Evolutionary conservation across 2,113 vertebrate genomes (phyloP).

Genomic region (Tupaia tana): DNA sequence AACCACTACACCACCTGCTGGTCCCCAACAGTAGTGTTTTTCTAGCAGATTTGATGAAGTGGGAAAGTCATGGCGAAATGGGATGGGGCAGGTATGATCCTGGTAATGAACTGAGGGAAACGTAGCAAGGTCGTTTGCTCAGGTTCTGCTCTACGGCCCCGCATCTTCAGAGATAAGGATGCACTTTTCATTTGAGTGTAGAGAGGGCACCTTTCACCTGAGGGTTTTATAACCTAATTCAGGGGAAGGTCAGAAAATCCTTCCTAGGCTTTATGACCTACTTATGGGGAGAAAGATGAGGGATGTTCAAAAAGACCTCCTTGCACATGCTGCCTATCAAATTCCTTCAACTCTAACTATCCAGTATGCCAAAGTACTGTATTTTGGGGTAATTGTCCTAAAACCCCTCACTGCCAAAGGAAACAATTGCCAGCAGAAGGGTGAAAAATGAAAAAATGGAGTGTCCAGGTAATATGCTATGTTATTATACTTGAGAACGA

Average conservation of each 20-base stretch:
- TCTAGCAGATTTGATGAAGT: neutral
- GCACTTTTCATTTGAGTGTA: neutral
- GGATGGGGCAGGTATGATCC: neutral
- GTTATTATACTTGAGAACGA: neutral
- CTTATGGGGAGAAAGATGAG: neutral
- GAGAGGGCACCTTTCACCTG: neutral
- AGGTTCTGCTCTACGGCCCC: neutral
- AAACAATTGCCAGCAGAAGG: neutral
- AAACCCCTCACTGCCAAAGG: neutral
- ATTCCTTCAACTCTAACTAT: neutral
- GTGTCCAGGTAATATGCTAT: neutral
- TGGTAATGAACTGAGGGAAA: neutral
- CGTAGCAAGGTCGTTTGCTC: neutral
- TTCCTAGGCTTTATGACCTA: neutral
- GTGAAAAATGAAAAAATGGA: neutral
- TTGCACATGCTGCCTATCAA: neutral
- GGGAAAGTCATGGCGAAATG: neutral
- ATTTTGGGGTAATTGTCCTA: conserved; percentile 6
- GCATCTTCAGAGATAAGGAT: neutral
- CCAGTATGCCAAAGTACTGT: neutral
- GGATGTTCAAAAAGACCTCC: neutral
- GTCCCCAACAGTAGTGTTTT: neutral
- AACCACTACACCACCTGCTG: too few species aligned
- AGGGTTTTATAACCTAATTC: neutral
- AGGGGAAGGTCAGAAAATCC: neutral